A percentile compares a stretch with the other conserved stretches of the same genome.
phyloP scores from a whole-genome alignment of 2,113 vertebrate genomes.

The Grammomys dolichurus region DNA sequence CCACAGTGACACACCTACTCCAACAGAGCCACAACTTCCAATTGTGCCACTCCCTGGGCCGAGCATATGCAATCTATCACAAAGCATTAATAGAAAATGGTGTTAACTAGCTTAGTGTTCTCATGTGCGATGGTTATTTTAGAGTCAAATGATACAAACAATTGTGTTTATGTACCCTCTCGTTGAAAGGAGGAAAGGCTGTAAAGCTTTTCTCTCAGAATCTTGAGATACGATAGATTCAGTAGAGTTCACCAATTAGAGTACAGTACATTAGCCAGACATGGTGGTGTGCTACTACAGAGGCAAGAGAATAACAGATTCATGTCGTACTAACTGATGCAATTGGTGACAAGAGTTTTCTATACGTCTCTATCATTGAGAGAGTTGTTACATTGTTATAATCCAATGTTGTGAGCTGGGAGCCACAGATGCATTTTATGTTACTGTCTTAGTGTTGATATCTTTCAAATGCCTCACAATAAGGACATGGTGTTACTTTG shows the following conservation, averaged over 20 bases:
- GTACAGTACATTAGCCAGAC: neutral
- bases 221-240: neutral
- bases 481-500: neutral
- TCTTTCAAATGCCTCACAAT: neutral
- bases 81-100: neutral
- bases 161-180: neutral
- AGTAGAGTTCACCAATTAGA: neutral
- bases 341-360: neutral
- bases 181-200: neutral
- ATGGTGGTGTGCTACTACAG: rapidly evolving
- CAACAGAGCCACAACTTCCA: too few species aligned
- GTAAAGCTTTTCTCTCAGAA: neutral
- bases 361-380: neutral
- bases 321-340: neutral
- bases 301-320: neutral
- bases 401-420: neutral
- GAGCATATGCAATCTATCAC: too few species aligned
- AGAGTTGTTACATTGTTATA: neutral
- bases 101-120: neutral
- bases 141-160: neutral
- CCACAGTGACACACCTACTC: too few species aligned
- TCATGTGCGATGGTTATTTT: conserved; percentile 9
- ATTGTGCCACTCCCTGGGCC: too few species aligned
- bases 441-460: neutral
- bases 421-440: neutral